Evolutionary conservation across 2,797 vertebrate genomes (phyloP), one percentile per base, ranked within the genome.

Genomic region (Enoplosus armatus): DNA sequence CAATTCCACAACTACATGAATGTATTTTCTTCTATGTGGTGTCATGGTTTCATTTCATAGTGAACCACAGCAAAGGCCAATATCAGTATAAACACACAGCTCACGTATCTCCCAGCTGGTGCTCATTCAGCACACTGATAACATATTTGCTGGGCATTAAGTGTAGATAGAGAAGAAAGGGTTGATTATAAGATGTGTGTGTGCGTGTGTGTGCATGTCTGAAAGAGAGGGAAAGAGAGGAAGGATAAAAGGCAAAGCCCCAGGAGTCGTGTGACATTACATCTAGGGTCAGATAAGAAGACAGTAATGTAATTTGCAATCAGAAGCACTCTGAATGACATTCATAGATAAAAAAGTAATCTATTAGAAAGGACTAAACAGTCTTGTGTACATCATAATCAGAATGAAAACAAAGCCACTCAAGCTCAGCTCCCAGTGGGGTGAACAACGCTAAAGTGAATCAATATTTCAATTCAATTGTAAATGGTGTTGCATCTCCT

Each of bases 391-490:
- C 72, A 76, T 71, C 35, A 67, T 81, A 72, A 78, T 71, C 72
- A 43, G 35, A 48, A 45, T 9, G 22, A 55, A 84, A 75, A 85
- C 64, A 79, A 68, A 75, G 53, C 31, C 75, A 43, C 58, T 82
- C 29, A 41, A 70, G 16, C 16, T 5, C 8, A 26, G 45, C 37
- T 64, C 72, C 55, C 63, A 11, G 20, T 18, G 35, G 67, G 10
- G 26, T 26, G 27, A 65, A 54, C 41, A 18, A 16, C 5, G 4
- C 26, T 75, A 11, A 27, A 24, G 26, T 10, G 9, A 89, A 89
- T 85, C 81, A 85, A 79, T 80, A 83, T 64, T 53, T 72, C 29
- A 80, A 64, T 90, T 79, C 37, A 66, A 3, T 35, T 62, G 22
- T 54, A 81, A 85, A 86, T 72, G 60, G 16, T 48, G 16, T 53